Percentiles rank a stretch among this genome's conserved stretches.
Conservation (phyloP, 2,888 invertebrate species). For the Lucinisca nassula region DNA sequence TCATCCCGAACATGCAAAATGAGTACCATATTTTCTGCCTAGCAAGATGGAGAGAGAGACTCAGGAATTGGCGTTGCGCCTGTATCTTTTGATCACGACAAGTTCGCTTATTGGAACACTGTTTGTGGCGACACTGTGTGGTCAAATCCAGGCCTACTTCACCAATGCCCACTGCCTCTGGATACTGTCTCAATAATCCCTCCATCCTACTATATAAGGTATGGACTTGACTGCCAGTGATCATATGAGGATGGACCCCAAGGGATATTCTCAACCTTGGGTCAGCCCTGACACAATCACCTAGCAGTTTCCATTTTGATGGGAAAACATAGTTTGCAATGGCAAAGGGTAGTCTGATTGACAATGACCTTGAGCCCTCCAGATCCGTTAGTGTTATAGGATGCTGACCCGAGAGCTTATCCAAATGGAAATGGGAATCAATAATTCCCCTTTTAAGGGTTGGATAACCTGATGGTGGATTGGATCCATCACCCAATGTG, state of each 20-base stretch:
- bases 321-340: conserved; percentile 3
- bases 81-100: background rate
- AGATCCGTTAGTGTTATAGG: background rate
- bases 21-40: background rate
- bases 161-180: background rate
- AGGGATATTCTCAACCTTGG: background rate
- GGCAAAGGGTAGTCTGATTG: background rate
- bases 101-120: background rate
- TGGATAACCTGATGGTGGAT: background rate
- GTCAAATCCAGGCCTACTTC: conserved; percentile 3
- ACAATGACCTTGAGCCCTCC: background rate
- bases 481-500: background rate
- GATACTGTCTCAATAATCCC: background rate
- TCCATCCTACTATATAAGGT: background rate
- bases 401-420: background rate
- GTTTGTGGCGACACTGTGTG: background rate
- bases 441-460: background rate
- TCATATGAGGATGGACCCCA: background rate
- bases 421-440: background rate
- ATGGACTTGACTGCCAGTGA: background rate
- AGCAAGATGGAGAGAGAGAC: background rate
- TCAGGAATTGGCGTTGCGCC: background rate
- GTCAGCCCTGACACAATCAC: background rate
- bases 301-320: background rate
- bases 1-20: conserved; percentile 5